A percentile compares a stretch with the other conserved stretches of the same genome.
phyloP scores from a whole-genome alignment of 2,888 invertebrate genomes.

The Drymonia ruficornis region DNA sequence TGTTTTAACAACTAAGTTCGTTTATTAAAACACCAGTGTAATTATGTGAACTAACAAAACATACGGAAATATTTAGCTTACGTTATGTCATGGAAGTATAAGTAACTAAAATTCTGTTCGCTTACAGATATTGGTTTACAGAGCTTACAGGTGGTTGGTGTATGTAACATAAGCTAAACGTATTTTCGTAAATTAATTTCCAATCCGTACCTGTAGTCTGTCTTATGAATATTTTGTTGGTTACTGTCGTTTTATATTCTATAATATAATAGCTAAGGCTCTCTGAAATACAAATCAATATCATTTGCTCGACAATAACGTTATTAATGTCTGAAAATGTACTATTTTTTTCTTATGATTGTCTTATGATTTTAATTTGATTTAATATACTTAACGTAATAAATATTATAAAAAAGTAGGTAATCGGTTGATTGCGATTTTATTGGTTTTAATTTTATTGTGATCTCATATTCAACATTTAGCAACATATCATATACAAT shows the following conservation, averaged over 20 bases:
- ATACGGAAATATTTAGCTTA: too few species aligned
- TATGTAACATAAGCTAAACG: neutral
- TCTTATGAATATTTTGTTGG: conserved; percentile 31
- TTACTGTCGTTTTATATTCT: conserved; percentile 17
- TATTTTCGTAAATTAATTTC: neutral
- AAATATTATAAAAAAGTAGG: neutral
- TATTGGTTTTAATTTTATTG: too few species aligned
- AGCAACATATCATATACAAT: too few species aligned
- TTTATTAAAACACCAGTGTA: too few species aligned
- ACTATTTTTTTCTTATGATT: neutral
- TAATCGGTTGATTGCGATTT: too few species aligned
- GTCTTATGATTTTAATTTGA: neutral
- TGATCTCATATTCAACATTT: too few species aligned
- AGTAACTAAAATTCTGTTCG: too few species aligned
- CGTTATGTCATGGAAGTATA: too few species aligned
- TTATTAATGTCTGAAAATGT: conserved; percentile 17
- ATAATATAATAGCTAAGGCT: conserved; percentile 27
- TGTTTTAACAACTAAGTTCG: too few species aligned
- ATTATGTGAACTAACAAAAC: too few species aligned
- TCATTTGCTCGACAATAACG: conserved; percentile 52
- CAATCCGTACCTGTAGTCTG: neutral
- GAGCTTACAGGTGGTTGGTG: too few species aligned
- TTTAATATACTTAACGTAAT: neutral
- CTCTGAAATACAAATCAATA: conserved; percentile 30
- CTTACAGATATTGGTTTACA: too few species aligned